phyloP scores from a whole-genome alignment of 2,797 vertebrate species.

The Acrossocheilus fasciatus region DNA sequence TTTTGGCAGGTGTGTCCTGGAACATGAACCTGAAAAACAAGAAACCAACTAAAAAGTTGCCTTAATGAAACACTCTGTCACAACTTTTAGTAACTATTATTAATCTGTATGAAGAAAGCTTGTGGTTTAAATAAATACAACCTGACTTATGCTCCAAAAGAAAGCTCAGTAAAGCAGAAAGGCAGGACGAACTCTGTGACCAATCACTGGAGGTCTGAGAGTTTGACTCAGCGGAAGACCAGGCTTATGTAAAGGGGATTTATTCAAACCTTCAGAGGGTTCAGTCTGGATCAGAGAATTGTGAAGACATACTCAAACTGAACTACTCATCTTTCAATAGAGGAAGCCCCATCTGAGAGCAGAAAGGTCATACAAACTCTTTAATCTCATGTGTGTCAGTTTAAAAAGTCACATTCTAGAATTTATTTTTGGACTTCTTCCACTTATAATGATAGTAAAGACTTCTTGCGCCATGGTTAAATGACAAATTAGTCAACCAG shows the following conservation, averaged over 20 bases:
- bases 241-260: conserved; percentile 17
- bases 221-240: background rate
- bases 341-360: background rate
- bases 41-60: background rate
- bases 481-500: background rate
- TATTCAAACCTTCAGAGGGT: conserved; percentile 25
- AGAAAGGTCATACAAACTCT: background rate
- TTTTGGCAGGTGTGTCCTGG: too few relatives aligned
- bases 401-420: background rate
- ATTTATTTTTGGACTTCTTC: background rate
- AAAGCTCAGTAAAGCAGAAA: background rate
- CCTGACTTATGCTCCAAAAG: background rate
- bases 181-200: conserved; percentile 1
- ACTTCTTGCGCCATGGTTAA: background rate
- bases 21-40: background rate
- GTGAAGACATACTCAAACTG: background rate
- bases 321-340: background rate
- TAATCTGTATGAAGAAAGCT: background rate
- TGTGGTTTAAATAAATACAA: background rate
- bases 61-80: background rate
- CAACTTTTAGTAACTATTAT: background rate
- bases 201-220: conserved; percentile 2
- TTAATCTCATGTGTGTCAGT: background rate
- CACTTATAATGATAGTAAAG: background rate
- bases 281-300: conserved; percentile 5